Evolutionary conservation across 2,888 invertebrate genomes (phyloP).

Genomic region (Gymnosoma rotundatum): DNA sequence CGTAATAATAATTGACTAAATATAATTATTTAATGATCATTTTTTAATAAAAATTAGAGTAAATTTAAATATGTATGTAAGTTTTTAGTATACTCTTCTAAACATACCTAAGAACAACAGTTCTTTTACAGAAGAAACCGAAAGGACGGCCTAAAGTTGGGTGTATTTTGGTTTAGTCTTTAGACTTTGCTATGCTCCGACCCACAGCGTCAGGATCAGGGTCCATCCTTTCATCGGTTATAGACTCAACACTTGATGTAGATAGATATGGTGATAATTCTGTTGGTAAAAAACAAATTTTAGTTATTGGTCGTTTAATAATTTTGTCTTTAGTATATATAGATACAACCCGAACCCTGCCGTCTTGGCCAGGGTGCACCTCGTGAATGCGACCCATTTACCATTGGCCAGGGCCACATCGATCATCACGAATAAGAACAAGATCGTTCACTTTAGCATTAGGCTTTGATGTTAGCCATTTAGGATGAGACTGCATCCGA

Average conservation of each 20-base stretch:
- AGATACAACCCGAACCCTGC: background rate
- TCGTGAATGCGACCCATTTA: background rate
- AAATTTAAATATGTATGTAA: no score
- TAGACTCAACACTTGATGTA: no score
- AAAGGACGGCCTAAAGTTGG: background rate
- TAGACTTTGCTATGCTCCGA: slow-evolving; percentile 4
- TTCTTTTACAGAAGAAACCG: background rate
- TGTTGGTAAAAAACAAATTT: slow-evolving; percentile 5
- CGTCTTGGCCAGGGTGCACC: slow-evolving; percentile 2
- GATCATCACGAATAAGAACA: background rate
- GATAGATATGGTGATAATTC: background rate
- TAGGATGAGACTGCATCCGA: slow-evolving; percentile 21
- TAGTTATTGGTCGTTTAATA: slow-evolving; percentile 1
- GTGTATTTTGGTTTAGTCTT: background rate
- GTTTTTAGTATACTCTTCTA: no score
- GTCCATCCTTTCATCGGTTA: background rate
- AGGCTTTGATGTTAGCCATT: slow-evolving; percentile 11
- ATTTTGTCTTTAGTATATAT: background rate
- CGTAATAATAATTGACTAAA: no score
- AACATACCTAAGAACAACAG: slow-evolving; percentile 11
- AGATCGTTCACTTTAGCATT: background rate
- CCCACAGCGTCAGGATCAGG: slow-evolving; percentile 17
- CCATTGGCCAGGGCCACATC: background rate
- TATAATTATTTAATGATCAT: no score
- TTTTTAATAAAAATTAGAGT: no score